Percentiles rank a stretch among this genome's conserved stretches.
These are phyloP conservation scores for Chirona hameri DNA, from an alignment of 2,888 invertebrate genomes.

Conservation along the genomic window DNA sequence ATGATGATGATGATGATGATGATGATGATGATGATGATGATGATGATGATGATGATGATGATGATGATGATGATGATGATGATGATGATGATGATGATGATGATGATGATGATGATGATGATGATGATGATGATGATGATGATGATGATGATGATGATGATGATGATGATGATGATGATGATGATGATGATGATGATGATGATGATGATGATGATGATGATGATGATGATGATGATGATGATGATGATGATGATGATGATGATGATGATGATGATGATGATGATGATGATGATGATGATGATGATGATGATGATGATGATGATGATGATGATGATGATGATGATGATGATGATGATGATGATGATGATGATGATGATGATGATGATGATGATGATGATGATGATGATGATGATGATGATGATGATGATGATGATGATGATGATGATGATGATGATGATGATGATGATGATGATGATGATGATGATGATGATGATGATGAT, in stretches of 20 bases:
- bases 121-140: neutral
- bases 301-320: slow-evolving; percentile 22
- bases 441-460: too few species aligned
- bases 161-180: neutral
- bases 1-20: slow-evolving; percentile 22
- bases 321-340: neutral
- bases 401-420: too few species aligned
- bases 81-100: slow-evolving; percentile 7
- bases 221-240: slow-evolving; percentile 22
- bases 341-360: neutral
- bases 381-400: too few species aligned
- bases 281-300: neutral
- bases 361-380: too few species aligned
- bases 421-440: too few species aligned
- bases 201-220: neutral
- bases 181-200: neutral
- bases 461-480: slow-evolving; percentile 9
- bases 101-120: neutral
- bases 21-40: slow-evolving; percentile 22
- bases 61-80: slow-evolving; percentile 22
- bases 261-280: neutral
- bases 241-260: slow-evolving; percentile 11
- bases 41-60: slow-evolving; percentile 22
- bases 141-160: neutral
- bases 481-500: slow-evolving; percentile 22